These are phyloP conservation scores for Harpalus rufipes DNA, from an alignment of 2,888 invertebrate species.

Conservation along the genomic window DNA sequence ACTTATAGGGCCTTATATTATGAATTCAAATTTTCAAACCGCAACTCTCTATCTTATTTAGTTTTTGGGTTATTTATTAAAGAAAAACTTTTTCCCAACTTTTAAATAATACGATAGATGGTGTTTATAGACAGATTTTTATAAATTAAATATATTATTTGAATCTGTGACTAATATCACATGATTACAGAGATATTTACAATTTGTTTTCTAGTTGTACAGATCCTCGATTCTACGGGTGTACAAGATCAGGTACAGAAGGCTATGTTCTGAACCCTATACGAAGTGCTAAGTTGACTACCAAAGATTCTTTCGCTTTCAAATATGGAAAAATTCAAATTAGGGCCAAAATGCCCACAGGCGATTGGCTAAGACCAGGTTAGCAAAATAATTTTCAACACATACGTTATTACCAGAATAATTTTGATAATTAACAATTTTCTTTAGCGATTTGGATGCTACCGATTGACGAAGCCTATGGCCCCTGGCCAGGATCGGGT, in stretches of 20 bases:
- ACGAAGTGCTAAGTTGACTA: slow-evolving; percentile 83
- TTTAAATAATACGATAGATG: too few relatives aligned
- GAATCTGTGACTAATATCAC: too few relatives aligned
- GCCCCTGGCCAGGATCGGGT: slow-evolving; percentile 85
- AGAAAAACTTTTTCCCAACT: too few relatives aligned
- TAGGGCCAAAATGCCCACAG: slow-evolving; percentile 84
- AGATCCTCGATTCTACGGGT: slow-evolving; percentile 80
- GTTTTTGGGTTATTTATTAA: too few relatives aligned
- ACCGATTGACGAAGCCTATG: slow-evolving; percentile 83
- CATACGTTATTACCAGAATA: too few relatives aligned
- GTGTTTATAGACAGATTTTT: too few relatives aligned
- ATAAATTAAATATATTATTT: too few relatives aligned
- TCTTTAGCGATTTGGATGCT: slow-evolving; percentile 84
- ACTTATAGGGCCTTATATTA: too few relatives aligned
- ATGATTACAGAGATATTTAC: too few relatives aligned
- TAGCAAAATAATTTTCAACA: slow-evolving; percentile 50
- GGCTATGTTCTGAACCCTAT: slow-evolving; percentile 82
- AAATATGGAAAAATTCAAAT: slow-evolving; percentile 83
- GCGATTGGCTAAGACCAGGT: slow-evolving; percentile 85
- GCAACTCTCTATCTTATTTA: too few relatives aligned
- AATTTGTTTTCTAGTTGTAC: slow-evolving; percentile 79
- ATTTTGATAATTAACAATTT: too few relatives aligned
- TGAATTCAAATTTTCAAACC: too few relatives aligned
- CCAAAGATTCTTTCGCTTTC: slow-evolving; percentile 82
- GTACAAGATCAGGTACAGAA: slow-evolving; percentile 80